Evolutionary conservation across 2,113 vertebrate genomes (phyloP), one percentile per base, ranked within the genome.

Genomic region (Circaetus cinerascens): DNA sequence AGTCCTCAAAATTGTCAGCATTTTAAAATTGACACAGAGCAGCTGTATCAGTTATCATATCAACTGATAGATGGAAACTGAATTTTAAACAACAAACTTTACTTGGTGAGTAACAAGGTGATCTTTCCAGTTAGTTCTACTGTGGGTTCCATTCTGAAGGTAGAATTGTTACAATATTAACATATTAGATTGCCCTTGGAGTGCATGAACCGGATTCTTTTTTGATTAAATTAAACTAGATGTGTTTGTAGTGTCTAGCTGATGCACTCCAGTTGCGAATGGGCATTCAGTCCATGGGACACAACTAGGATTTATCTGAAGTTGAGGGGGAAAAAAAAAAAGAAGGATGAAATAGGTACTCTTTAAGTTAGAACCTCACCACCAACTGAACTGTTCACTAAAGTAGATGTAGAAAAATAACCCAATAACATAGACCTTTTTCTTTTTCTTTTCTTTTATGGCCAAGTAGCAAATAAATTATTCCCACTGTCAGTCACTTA

Each of bases 341-440:
- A 29, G 50, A 55, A 30, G 10, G 21, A 38, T 16, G 1, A 63
- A 84, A 72, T 20, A 50, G 3, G 3, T 40, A 29, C 5, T 80
- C 7, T 41, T 32, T 50, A 73, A 59, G 13, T 64, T 36, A 86
- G 26, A 88, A 64, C 10, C 7, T 88, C 43, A 75, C 10, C 22
- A 50, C 15, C 29, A 40, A 27, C 15, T 13, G n/a, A 90, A 45
- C 15, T 43, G 13, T 60, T 73, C 53, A 21, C 46, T 79, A 48
- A 76, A 69, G 9, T 10, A 92, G 8, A 46, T 56, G 20, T n/a
- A 72, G 48, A 57, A 20, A 86, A 80, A 69, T 51, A 72, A 41
- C 4, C 1, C 2, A 19, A 7, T 53, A 77, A 40, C 18, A 51
- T 0, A 55, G 11, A 36, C 0, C 4, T 29, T 34, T 40, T 63